Base-by-base conservation (phyloP, 1,140 invertebrate genomes). In the Manduca sexta region DNA sequence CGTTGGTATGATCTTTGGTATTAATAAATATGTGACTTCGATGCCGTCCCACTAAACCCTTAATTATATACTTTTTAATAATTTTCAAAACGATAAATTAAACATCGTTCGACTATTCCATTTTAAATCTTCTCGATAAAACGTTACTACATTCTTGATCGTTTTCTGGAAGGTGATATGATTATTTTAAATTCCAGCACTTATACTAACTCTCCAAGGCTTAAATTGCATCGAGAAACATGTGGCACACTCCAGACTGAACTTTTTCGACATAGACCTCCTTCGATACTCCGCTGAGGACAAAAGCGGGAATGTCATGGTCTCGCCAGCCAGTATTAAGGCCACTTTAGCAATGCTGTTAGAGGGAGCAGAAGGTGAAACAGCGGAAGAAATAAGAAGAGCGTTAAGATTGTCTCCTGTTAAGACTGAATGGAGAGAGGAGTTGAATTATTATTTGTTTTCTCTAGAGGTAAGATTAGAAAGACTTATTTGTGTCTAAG, bases 301-400 rank as follows among this genome's bases (percentile, higher is more conserved):
- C n/a, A 66, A 58, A n/a, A 39, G 11, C 12, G 88, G 87, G 12
- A 93, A 93, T 72, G 71, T 92, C 12, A 86, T 93, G 57, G 63
- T 92, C 4, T 92, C 92, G 7, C 91, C 93, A 4, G 86, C 89
- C 15, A 93, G 91, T 69, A 87, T 93, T 15, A 91, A 91, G 71
- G 81, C 87, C 0, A 88, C 88, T 1, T 64, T 94, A 31, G 88
- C 88, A 2, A 90, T 92, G 88, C 59, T 92, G 14, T 71, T 89
- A 21, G 91, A 92, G 70, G 92, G 89, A 16, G 87, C 92, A 1
- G 61, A 58, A 15, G 90, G 89, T 8, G 60, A 70, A 1, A 90
- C 91, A 7, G 88, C 86, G 13, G 58, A 79, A 17, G 88, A 93
- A 81, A 86, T 93, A 38, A 74, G 85, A 33, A 81, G 77, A n/a